Percentiles rank a stretch among this genome's conserved stretches.
Evolutionary conservation across 23 tunicate species (phyloP).

Genomic region (Clavelina lepadiformis): DNA sequence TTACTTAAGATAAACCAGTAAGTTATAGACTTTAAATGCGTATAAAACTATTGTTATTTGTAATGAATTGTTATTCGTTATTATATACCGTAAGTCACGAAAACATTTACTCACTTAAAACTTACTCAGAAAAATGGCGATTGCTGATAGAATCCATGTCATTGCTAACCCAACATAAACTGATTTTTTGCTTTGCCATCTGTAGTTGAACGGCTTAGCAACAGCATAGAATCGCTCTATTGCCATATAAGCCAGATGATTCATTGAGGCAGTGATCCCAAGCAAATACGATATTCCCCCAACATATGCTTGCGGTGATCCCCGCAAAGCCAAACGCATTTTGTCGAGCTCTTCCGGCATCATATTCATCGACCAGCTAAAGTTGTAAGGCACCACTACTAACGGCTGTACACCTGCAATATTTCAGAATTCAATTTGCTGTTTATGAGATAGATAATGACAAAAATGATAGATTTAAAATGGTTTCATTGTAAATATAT

Average conservation of each 20-base stretch:
- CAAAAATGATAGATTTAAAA: too few species aligned
- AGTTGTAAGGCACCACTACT: constrained; percentile 30
- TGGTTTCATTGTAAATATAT: too few species aligned
- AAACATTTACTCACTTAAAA: too few species aligned
- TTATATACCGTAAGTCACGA: too few species aligned
- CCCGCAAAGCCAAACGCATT: background rate
- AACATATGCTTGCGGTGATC: background rate
- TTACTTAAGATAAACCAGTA: too few species aligned
- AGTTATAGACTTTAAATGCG: too few species aligned
- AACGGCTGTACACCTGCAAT: constrained; percentile 19
- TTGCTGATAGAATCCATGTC: background rate
- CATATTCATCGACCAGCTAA: constrained; percentile 15
- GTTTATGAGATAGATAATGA: too few species aligned
- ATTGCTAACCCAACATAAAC: background rate
- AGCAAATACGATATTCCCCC: background rate
- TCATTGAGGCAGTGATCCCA: constrained; percentile 2
- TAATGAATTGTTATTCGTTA: too few species aligned
- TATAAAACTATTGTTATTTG: too few species aligned
- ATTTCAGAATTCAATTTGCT: too few species aligned
- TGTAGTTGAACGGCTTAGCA: background rate
- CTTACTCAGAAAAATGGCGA: too few species aligned
- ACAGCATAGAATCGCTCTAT: background rate
- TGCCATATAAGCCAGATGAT: background rate
- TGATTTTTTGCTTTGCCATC: background rate
- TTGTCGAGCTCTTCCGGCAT: constrained; percentile 11